Percentiles rank a stretch among this genome's conserved stretches.
Conservation (phyloP, 1,140 invertebrate species). For the Saccostrea cuccullata region DNA sequence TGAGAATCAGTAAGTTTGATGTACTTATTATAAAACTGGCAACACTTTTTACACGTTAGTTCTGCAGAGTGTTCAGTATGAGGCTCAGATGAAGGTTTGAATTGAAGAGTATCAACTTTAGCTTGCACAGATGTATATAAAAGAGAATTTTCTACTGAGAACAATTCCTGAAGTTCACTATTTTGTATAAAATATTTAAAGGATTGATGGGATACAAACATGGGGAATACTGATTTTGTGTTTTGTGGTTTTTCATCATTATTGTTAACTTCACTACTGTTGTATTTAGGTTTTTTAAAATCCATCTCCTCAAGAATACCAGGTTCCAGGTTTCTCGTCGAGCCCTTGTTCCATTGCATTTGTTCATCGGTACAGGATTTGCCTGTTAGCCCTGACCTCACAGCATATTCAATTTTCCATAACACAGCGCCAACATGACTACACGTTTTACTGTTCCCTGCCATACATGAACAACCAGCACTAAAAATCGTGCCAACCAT, state of each 20-base stretch:
- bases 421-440: no score
- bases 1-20: conserved; percentile 1
- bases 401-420: conserved; percentile 50
- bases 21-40: background rate
- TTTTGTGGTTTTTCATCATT: conserved; percentile 12
- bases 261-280: background rate
- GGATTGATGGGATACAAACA: background rate
- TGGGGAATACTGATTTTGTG: background rate
- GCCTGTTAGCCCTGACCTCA: conserved; percentile 35
- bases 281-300: background rate
- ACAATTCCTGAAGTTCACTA: background rate
- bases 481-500: no score
- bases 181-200: no score
- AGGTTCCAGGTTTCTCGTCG: conserved; percentile 45
- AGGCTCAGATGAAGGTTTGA: background rate
- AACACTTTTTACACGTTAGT: background rate
- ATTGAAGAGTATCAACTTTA: background rate
- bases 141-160: background rate
- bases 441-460: no score
- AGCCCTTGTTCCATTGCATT: conserved; percentile 38
- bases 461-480: no score
- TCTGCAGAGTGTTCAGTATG: background rate
- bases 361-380: conserved; percentile 44
- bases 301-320: conserved; percentile 1
- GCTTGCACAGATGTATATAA: background rate